These are phyloP conservation scores for Scomber colias DNA, from an alignment of 2,113 vertebrate genomes.

Conservation along the genomic window DNA sequence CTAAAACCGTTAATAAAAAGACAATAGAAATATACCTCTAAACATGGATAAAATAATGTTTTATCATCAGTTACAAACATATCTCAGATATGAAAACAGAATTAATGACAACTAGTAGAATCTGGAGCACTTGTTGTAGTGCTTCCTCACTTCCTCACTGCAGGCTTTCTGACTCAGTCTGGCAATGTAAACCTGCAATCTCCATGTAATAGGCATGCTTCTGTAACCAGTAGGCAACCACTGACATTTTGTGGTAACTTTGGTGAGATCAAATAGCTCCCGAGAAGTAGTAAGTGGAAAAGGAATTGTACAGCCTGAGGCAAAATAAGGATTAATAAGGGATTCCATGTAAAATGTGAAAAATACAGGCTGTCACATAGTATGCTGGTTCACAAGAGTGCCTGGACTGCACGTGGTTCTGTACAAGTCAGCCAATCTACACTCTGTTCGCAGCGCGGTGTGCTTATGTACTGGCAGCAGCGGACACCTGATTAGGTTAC, in stretches of 20 bases:
- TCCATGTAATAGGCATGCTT: conserved; percentile 6
- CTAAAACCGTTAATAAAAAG: background rate
- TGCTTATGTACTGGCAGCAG: conserved; percentile 42
- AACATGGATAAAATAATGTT: background rate
- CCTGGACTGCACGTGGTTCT: conserved; percentile 9
- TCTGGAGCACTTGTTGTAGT: conserved; percentile 26
- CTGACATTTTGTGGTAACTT: conserved; percentile 4
- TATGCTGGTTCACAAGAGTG: background rate
- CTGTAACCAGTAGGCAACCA: conserved; percentile 27
- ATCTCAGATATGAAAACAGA: background rate
- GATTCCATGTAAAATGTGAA: conserved; percentile 28
- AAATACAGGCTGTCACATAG: conserved; percentile 14
- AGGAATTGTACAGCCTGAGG: background rate
- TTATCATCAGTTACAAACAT: background rate
- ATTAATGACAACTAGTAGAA: conserved; percentile 9
- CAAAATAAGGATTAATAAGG: conserved; percentile 4
- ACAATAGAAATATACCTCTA: too few relatives aligned
- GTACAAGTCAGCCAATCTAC: conserved; percentile 30
- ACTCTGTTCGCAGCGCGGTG: conserved; percentile 25
- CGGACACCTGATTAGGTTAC: conserved; percentile 77
- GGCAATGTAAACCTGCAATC: conserved; percentile 25
- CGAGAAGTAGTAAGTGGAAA: background rate
- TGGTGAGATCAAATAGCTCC: conserved; percentile 16
- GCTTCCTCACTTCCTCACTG: conserved; percentile 20
- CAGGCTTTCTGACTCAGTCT: conserved; percentile 17